Conservation (phyloP, 2,113 vertebrate genomes). For the Tautogolabrus adspersus region DNA sequence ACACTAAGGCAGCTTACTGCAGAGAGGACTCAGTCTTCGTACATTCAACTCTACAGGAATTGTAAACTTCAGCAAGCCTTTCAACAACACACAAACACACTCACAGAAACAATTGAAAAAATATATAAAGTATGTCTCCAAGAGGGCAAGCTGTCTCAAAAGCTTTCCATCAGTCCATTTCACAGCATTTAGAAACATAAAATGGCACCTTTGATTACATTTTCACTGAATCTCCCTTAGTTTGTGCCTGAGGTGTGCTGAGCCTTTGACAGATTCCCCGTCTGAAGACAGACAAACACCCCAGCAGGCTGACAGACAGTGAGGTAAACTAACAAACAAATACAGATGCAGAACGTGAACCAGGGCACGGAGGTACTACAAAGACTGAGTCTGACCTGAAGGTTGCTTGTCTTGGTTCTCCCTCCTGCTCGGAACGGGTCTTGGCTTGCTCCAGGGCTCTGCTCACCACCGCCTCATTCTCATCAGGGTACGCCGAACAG, state of each 20-base stretch:
- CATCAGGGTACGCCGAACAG: conserved; percentile 88
- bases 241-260: conserved; percentile 36
- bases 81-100: conserved; percentile 5
- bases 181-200: conserved; percentile 44
- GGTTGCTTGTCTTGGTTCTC: conserved; percentile 72
- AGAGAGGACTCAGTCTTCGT: conserved; percentile 21
- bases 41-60: conserved; percentile 9
- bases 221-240: conserved; percentile 43
- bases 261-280: conserved; percentile 43
- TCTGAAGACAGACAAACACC: conserved; percentile 52
- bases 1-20: conserved; percentile 28
- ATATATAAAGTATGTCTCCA: conserved; percentile 5
- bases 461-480: conserved; percentile 89
- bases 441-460: conserved; percentile 82
- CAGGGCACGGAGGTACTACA: not conserved
- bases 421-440: conserved; percentile 51
- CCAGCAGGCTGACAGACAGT: conserved; percentile 36
- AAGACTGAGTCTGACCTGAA: conserved; percentile 84
- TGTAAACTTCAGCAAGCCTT: conserved; percentile 27
- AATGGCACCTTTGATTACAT: conserved; percentile 46
- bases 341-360: conserved; percentile 21
- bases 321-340: conserved; percentile 39
- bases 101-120: not conserved
- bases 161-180: conserved; percentile 22
- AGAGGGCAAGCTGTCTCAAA: conserved; percentile 14